Evolutionary conservation across 1,140 invertebrate genomes (phyloP).

Genomic region (Monochamus saltuarius): DNA sequence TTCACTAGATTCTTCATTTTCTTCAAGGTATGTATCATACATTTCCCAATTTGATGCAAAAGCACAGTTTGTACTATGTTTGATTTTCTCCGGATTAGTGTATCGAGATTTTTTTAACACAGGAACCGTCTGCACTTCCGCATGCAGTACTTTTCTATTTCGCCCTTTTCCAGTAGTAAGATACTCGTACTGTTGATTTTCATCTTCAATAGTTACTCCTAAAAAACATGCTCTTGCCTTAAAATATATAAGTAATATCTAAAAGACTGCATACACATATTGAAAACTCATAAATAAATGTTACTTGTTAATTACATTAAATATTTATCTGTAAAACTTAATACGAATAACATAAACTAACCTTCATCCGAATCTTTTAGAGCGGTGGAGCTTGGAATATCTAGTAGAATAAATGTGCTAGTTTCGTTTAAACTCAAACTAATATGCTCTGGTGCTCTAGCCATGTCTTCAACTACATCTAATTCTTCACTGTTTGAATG

Average conservation of each 20-base stretch:
- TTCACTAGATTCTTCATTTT: constrained; percentile 43
- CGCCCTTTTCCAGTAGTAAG: constrained; percentile 63
- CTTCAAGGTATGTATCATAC: constrained; percentile 63
- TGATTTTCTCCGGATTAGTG: constrained; percentile 58
- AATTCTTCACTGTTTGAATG: background rate
- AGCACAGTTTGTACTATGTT: constrained; percentile 57
- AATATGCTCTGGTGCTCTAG: constrained; percentile 54
- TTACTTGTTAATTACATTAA: too few species aligned
- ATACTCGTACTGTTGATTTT: constrained; percentile 66
- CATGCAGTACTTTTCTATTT: constrained; percentile 60
- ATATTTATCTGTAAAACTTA: background rate
- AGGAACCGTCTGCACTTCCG: constrained; percentile 67
- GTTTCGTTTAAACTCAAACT: constrained; percentile 66
- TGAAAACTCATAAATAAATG: too few species aligned
- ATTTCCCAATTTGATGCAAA: constrained; percentile 75
- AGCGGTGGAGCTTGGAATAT: constrained; percentile 62
- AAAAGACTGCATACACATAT: background rate
- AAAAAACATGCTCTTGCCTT: background rate
- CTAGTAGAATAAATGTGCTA: constrained; percentile 64
- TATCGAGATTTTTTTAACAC: constrained; percentile 61
- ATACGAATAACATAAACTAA: constrained; percentile 5
- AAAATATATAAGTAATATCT: background rate
- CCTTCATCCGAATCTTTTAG: constrained; percentile 61
- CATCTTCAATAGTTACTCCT: constrained; percentile 51
- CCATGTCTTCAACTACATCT: constrained; percentile 8